Evolutionary conservation across 35 echinoderm and acorn worm species (phyloP), one percentile per base, ranked within the genome.

Genomic region (Heliocidaris erythrogramma): DNA sequence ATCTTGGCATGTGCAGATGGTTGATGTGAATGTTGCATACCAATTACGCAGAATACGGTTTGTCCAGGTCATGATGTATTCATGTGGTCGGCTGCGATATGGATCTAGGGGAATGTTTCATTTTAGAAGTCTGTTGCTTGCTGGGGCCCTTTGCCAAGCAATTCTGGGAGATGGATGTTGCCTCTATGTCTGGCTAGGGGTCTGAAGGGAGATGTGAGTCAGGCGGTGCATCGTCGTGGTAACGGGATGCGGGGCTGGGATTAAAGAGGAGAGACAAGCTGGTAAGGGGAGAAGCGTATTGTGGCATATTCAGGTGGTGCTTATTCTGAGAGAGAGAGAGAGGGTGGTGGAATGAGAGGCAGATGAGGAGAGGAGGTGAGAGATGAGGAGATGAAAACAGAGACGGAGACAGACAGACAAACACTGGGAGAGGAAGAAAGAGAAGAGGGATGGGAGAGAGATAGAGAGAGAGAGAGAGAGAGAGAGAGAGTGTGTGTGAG

Each of bases 161-260:
- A 69, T 69, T 14, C 60, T 69, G 5, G 14, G 24, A 18, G 60
- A 69, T 69, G 24, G 14, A 69, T 69, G 60, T 69, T 48, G 86
- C 86, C 86, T 42, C 13, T 9, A 12, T 88, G 86, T 88, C 86
- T 88, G 86, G 86, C 31, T 48, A 7, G 86, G 31, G 21, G 86
- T 48, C 86, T 88, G 86, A 48, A 42, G 86, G 86, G 86, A 88
- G 31, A 42, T 32, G 86, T 88, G 86, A 88, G 31, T 88, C 86
- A 88, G 86, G 86, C 27, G 13, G 30, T 88, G 86, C 86, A 88
- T 88, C 86, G 86, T 88, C 86, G 31, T 48, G 86, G 86, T 48
- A 88, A 88, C 86, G 86, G 86, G 86, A 88, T 88, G 47, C 86
- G 14, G 86, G 86, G 86, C 14, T 13, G 60, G 60, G 16, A 69